Conservation (phyloP, 2,113 vertebrate species). For the Microtus ochrogaster region DNA sequence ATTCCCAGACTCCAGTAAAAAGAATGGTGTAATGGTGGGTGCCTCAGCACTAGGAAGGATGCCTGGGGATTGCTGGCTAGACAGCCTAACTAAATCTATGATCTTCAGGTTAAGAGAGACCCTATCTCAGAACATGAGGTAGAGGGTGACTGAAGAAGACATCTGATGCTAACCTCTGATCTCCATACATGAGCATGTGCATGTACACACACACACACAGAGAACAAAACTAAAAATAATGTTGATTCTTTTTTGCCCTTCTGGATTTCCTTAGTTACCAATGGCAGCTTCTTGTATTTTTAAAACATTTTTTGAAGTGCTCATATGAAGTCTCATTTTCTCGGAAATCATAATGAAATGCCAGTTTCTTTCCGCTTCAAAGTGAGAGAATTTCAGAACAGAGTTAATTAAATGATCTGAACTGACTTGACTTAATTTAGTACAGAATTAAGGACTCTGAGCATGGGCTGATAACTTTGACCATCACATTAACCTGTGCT, state of each 20-base stretch:
- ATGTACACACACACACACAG: neutral
- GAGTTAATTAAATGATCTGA: constrained; percentile 64
- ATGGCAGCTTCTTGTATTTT: constrained; percentile 2
- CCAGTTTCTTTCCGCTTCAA: constrained; percentile 26
- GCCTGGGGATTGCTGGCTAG: neutral
- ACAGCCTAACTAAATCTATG: neutral
- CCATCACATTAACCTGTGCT: neutral
- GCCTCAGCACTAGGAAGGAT: neutral
- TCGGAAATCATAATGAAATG: constrained; percentile 66
- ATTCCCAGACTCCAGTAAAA: neutral
- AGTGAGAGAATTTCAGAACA: constrained; percentile 66
- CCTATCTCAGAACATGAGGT: neutral
- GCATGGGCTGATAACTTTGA: constrained; percentile 4
- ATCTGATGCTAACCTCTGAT: neutral
- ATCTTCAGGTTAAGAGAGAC: neutral
- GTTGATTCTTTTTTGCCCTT: neutral
- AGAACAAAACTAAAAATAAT: neutral
- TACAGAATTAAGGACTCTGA: constrained; percentile 27
- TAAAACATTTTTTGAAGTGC: constrained; percentile 50
- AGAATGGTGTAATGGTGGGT: too few species aligned
- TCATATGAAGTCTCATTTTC: constrained; percentile 58
- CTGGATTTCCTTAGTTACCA: neutral
- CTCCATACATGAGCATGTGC: neutral
- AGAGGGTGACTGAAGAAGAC: neutral
- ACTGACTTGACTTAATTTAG: constrained; percentile 69